These are phyloP conservation scores for Cotesia chilonis DNA, from an alignment of 1,140 invertebrate species.

Conservation along the genomic window DNA sequence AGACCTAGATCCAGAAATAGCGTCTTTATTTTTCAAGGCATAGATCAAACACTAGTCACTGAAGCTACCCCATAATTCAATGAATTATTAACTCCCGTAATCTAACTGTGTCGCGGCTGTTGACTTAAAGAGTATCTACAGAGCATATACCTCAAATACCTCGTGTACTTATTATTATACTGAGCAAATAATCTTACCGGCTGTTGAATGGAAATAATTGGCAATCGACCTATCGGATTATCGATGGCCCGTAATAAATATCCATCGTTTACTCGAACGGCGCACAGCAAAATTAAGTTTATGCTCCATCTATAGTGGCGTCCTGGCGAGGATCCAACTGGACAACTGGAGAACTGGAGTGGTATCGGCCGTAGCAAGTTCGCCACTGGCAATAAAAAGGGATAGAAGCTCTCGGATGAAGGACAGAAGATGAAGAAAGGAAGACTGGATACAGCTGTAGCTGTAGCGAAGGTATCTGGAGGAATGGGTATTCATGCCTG, in stretches of 20 bases:
- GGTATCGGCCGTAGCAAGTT: background rate
- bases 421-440: too few relatives aligned
- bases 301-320: constrained; percentile 21
- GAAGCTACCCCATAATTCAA: background rate
- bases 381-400: background rate
- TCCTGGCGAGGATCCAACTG: constrained; percentile 29
- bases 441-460: background rate
- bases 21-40: too few relatives aligned
- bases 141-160: constrained; percentile 6
- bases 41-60: too few relatives aligned
- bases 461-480: background rate
- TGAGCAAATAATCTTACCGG: background rate
- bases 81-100: background rate
- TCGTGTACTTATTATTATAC: background rate
- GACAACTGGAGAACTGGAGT: background rate
- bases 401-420: too few relatives aligned
- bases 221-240: constrained; percentile 25
- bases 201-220: constrained; percentile 10
- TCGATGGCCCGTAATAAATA: constrained; percentile 24
- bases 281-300: constrained; percentile 33
- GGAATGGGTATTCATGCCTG: background rate
- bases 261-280: constrained; percentile 14
- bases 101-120: background rate
- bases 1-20: too few relatives aligned
- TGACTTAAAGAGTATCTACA: constrained; percentile 4